These are phyloP conservation scores for Poecile atricapillus DNA, from an alignment of 2,113 vertebrate genomes.

Conservation along the genomic window DNA sequence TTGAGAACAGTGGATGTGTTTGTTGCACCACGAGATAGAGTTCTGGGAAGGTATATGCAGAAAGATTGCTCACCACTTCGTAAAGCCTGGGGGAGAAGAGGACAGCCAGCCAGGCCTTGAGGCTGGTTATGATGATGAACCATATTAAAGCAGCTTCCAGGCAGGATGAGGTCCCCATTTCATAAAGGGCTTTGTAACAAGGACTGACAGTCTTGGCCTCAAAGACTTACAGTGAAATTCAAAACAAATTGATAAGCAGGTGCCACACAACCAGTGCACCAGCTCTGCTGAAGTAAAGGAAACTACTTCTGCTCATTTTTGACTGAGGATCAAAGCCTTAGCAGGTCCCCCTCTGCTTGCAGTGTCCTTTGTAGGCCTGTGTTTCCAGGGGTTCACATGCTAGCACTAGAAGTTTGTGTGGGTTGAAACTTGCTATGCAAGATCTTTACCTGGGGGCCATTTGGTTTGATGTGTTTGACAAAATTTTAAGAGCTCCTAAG, in stretches of 20 bases:
- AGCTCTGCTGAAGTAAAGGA: not conserved
- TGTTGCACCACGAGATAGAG: accelerated
- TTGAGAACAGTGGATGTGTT: accelerated
- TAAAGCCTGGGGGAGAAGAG: not conserved
- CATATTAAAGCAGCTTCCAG: not conserved
- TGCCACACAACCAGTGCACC: not conserved
- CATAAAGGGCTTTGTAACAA: not conserved
- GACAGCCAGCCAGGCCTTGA: not conserved
- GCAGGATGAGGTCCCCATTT: not conserved
- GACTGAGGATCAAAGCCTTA: not conserved
- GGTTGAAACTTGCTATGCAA: slow-evolving; percentile 46
- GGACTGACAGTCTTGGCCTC: not conserved
- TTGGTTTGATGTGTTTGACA: slow-evolving; percentile 63
- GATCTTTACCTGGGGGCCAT: slow-evolving; percentile 25
- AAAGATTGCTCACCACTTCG: not conserved
- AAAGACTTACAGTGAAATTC: not conserved
- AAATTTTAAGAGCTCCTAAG: slow-evolving; percentile 34
- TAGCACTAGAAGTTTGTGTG: slow-evolving; percentile 44
- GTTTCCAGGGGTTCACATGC: slow-evolving; percentile 44
- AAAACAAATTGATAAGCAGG: not conserved
- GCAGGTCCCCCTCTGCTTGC: not conserved
- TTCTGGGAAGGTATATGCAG: not conserved
- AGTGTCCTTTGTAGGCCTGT: not conserved
- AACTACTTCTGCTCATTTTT: not conserved
- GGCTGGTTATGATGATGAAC: not conserved